phyloP scores from a whole-genome alignment of 2,113 vertebrate species.

The Antidorcas marsupialis region DNA sequence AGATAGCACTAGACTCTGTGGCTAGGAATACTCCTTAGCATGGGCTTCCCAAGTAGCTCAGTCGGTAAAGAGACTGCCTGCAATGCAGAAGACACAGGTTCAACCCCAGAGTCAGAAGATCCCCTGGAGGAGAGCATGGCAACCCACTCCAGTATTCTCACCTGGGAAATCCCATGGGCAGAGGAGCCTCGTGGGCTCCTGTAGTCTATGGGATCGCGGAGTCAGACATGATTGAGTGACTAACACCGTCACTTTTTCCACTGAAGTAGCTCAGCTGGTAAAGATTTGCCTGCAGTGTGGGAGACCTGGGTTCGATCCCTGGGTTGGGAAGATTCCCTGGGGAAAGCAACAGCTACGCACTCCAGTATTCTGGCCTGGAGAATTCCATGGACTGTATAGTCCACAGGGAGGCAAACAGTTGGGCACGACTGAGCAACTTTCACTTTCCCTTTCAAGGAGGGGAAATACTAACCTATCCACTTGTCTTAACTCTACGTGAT shows the following conservation, averaged over 20 bases:
- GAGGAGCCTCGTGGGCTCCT: background rate
- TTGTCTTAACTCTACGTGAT: background rate
- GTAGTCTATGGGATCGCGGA: fast-evolving
- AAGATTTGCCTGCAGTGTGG: background rate
- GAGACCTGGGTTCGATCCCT: background rate
- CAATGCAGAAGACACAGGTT: background rate
- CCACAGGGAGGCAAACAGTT: background rate
- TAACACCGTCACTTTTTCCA: background rate
- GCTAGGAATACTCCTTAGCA: background rate
- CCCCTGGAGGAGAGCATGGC: background rate
- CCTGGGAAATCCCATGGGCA: background rate
- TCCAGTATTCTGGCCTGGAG: background rate
- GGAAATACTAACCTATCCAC: background rate
- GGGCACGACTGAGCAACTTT: background rate
- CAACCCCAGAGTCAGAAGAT: background rate
- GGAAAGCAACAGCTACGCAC: background rate
- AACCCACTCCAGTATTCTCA: background rate
- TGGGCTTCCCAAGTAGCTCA: background rate
- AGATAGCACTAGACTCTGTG: background rate
- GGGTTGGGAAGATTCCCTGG: background rate
- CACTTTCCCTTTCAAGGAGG: background rate
- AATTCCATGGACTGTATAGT: background rate
- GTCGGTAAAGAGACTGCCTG: background rate
- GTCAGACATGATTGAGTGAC: background rate
- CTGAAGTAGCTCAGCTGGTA: background rate